These are phyloP conservation scores for Zeugodacus cucurbitae DNA, from an alignment of 1,140 invertebrate species.

Conservation along the genomic window DNA sequence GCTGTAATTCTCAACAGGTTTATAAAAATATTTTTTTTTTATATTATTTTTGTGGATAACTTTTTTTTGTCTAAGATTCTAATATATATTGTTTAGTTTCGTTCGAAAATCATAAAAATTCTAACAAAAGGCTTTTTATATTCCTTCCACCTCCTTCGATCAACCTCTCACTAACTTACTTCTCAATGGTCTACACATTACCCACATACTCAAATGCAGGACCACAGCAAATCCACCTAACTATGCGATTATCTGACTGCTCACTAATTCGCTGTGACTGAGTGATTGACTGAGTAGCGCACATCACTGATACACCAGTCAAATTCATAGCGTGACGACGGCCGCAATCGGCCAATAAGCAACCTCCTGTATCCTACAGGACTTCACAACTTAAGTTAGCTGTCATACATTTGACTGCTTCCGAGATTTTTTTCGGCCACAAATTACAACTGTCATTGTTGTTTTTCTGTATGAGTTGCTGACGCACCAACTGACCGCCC, in stretches of 20 bases:
- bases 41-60: no score
- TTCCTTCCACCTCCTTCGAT: no score
- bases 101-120: no score
- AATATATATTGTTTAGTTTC: no score
- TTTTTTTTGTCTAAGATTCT: no score
- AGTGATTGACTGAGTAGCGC: neutral
- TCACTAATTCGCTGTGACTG: neutral
- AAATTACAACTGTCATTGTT: neutral
- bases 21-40: no score
- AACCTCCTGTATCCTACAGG: neutral
- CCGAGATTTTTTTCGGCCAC: neutral
- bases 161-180: no score
- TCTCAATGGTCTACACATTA: neutral
- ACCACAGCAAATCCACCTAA: neutral
- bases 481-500: neutral
- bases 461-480: neutral
- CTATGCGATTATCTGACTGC: neutral
- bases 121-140: no score
- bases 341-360: neutral
- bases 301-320: neutral
- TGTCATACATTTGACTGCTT: conserved; percentile 22
- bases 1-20: no score
- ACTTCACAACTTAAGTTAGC: neutral
- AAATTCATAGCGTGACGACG: neutral
- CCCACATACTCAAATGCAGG: neutral